Base-by-base conservation (phyloP, 1,140 invertebrate species). In the Hyles vespertilio region DNA sequence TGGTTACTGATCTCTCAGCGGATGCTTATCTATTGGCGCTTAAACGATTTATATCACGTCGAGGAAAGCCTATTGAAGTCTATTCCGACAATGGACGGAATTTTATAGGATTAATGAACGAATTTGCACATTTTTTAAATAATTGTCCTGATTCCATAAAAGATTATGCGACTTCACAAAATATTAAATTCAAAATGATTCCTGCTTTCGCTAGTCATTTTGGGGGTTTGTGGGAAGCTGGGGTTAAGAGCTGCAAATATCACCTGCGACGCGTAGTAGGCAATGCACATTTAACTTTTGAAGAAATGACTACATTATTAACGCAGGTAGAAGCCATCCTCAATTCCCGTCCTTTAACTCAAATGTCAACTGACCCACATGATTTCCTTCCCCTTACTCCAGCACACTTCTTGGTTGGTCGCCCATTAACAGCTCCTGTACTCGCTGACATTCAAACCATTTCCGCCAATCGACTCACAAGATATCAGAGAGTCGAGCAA, bases 1-100 rank as follows among this genome's bases (percentile, higher is more conserved):
- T 71, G 1, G 61, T 69, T 0, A 47, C 49, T 10, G 51, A 68
- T 43, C 34, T 68, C 9, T 61, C 62, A 0, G 63, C 65, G 6
- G 65, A 70, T 11, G 48, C 51, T 3, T 86, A 88, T 63, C 45
- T 87, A 3, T 66, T 69, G 48, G 69, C 74, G 8, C 57, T 89
- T 3, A 61, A 73, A 22, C 32, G 83, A 49, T 88, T 90, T 61
- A 66, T 65, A 9, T 11, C 65, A 3, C 11, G 71, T 32, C 54
- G 81, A 61, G 79, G 77, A 11, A 51, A 57, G 10, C 66, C 71
- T 0, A 33, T 7, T 0, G 52, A 57, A 7, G 56, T 79, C 0
- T 70, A 63, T 56, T 65, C 48, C 33, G 75, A 74, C 47, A 76
- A 74, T 67, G 75, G 71, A 11, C 73, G 62, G 4, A 71, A 66